phyloP scores from a whole-genome alignment of 2,888 invertebrate species.

The Notodromas monacha region DNA sequence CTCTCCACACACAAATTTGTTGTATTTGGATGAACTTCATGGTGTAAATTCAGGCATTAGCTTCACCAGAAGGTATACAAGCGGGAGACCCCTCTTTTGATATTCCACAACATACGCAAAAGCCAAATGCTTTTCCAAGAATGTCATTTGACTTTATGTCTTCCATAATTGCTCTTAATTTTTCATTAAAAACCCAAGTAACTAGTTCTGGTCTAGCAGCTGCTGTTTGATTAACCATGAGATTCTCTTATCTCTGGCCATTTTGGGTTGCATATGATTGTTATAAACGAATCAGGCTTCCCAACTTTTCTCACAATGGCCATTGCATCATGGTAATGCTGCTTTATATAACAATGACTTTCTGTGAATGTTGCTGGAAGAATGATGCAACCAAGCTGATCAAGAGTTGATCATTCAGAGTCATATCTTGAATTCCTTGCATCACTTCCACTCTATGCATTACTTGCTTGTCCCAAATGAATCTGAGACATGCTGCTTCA shows the following conservation, averaged over 20 bases:
- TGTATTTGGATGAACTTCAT: no score
- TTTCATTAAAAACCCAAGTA: constrained; percentile 9
- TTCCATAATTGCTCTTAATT: constrained; percentile 6
- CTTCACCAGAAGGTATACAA: constrained; percentile 11
- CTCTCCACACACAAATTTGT: constrained; percentile 10
- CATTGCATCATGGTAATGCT: constrained; percentile 12
- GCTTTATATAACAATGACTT: constrained; percentile 10
- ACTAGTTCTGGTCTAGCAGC: constrained; percentile 9
- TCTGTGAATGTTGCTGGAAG: constrained; percentile 12
- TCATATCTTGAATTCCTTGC: no score
- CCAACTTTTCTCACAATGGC: constrained; percentile 11
- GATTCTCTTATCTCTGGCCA: constrained; percentile 10
- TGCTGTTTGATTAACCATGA: constrained; percentile 6
- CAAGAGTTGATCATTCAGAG: no score
- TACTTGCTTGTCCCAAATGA: no score
- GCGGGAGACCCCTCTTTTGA: constrained; percentile 13
- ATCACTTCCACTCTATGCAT: no score
- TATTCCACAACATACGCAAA: constrained; percentile 12
- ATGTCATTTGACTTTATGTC: constrained; percentile 8
- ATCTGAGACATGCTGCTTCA: no score
- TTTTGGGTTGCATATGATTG: constrained; percentile 10
- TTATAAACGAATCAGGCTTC: constrained; percentile 11
- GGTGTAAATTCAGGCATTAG: no score
- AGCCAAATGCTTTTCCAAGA: constrained; percentile 10
- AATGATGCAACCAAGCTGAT: no score